Evolutionary conservation across 2,797 vertebrate genomes (phyloP), one percentile per base, ranked within the genome.

Genomic region (Spheniscus humboldti): DNA sequence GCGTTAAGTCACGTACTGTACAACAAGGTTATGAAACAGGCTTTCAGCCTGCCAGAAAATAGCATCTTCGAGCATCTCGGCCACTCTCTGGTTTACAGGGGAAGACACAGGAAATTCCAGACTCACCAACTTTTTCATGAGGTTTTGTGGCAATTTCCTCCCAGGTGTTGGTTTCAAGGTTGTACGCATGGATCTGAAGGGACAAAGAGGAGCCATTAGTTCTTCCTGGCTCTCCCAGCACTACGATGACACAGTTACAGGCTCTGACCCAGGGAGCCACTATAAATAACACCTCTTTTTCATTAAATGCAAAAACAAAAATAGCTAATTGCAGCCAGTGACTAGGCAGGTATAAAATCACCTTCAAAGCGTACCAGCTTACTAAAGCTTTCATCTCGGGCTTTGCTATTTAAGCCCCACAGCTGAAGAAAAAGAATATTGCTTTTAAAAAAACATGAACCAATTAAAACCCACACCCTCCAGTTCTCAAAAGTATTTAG

Each of bases 141-240:
- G 99, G 99, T 97, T 99, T 99, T 5, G 99, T 99, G 85, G 98
- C 90, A 47, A 99, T 99, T 97, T 99, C 99, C 94, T 99, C 99
- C 99, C 99, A 99, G 31, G 99, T 99, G 96, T 99, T 99, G 30
- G 99, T 99, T 98, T 99, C 99, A 89, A 99, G 98, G 97, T 99
- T 99, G 98, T 99, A 99, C 1, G 99, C 99, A 1, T 99, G 99
- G 94, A 99, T 99, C 99, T 99, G 89, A 88, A 84, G 62, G 67
- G 35, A 50, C 80, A 93, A 66, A 94, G 23, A 71, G 53, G 56
- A 72, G 60, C 84, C 25, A 56, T 56, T 86, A 72, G 76, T 25
- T 39, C 11, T 11, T 82, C 48, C 55, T 31, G 63, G 31, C 71
- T 74, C 80, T 41, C 28, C 20, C 37, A 72, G 68, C 52, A 10